Base-by-base conservation (phyloP, 2,113 vertebrate species). In the Struthio camelus region DNA sequence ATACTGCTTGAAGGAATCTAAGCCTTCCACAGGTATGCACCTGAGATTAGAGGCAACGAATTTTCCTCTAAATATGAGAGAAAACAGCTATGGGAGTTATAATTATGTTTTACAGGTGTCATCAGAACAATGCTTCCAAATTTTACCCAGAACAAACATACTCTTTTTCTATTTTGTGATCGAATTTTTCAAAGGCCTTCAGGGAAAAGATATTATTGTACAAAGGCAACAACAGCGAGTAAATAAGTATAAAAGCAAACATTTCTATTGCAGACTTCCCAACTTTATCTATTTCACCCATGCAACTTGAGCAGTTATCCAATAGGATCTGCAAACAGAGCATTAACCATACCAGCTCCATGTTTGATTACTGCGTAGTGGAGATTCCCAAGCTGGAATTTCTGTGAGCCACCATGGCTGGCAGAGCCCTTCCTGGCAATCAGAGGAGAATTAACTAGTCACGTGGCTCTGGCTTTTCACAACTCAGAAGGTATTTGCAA, bases 21-120 rank as follows among this genome's bases (percentile, higher is more conserved):
- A 96, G 98, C 98, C 98, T 98, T 98, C 98, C 96, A 98, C 98
- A 98, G 98, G 99, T 99, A 98, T 87, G 95, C 97, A 94, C 98
- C 96, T 96, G 97, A 97, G 97, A 97, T 98, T 97, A 92, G 94
- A 97, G 66, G 93, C 83, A 97, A 97, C 97, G 93, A 76, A 91
- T 92, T 95, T 96, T 90, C 93, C 86, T 91, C 93, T 88, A 71
- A 95, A 89, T 64, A 93, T 93, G 95, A 95, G 92, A 94, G 82
- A 86, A 90, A 69, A 94, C 61, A 50, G 81, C 69, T 28, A 90
- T 75, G 76, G 93, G 93, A 97, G 90, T 93, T 96, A 97, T 97
- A 93, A 95, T 97, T 89, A 95, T 95, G 66, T 71, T 92, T 94
- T 94, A 95, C 97, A 96, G 97, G 95, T 94, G 97, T 90, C 97